A percentile compares a stretch with the other conserved stretches of the same genome.
Evolutionary conservation across 2,797 vertebrate genomes (phyloP).

Genomic region (Phoxinus dragarum): DNA sequence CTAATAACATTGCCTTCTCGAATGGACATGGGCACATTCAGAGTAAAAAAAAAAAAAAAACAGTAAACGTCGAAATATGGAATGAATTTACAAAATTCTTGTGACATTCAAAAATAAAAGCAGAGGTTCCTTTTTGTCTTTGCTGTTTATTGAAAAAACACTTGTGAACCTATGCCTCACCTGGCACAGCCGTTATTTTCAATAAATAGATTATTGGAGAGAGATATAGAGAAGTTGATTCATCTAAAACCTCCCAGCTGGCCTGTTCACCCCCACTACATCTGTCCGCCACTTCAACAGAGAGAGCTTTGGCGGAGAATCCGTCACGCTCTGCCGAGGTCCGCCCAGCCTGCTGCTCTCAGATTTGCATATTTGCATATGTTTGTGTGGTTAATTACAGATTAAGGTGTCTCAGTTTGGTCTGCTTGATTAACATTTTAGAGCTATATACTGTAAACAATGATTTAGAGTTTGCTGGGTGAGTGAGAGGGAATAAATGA

Average conservation of each 20-base stretch:
- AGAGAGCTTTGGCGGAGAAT: slow-evolving; percentile 51
- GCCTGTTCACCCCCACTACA: slow-evolving; percentile 55
- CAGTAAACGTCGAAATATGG: slow-evolving; percentile 1
- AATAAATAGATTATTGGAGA: slow-evolving; percentile 55
- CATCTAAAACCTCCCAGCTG: slow-evolving; percentile 59
- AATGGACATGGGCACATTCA: not conserved
- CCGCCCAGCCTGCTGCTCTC: slow-evolving; percentile 53
- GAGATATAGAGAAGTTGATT: slow-evolving; percentile 57
- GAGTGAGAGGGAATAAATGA: not conserved
- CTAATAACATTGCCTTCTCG: not conserved
- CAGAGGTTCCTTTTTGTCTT: slow-evolving; percentile 26
- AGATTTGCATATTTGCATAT: slow-evolving; percentile 68
- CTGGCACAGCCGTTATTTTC: slow-evolving; percentile 45
- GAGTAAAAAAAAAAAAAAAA: not conserved
- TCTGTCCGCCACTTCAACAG: slow-evolving; percentile 52
- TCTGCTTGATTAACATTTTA: slow-evolving; percentile 59
- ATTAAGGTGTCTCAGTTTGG: slow-evolving; percentile 61
- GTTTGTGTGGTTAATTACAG: slow-evolving; percentile 66
- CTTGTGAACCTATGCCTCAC: slow-evolving; percentile 36
- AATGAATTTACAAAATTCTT: slow-evolving; percentile 18
- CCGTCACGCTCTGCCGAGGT: slow-evolving; percentile 52
- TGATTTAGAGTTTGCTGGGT: slow-evolving; percentile 31
- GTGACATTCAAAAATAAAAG: slow-evolving; percentile 25
- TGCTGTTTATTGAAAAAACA: slow-evolving; percentile 12
- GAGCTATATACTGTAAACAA: slow-evolving; percentile 54